phyloP scores from a whole-genome alignment of 2,888 invertebrate genomes.

The Pristionchus entomophagus region DNA sequence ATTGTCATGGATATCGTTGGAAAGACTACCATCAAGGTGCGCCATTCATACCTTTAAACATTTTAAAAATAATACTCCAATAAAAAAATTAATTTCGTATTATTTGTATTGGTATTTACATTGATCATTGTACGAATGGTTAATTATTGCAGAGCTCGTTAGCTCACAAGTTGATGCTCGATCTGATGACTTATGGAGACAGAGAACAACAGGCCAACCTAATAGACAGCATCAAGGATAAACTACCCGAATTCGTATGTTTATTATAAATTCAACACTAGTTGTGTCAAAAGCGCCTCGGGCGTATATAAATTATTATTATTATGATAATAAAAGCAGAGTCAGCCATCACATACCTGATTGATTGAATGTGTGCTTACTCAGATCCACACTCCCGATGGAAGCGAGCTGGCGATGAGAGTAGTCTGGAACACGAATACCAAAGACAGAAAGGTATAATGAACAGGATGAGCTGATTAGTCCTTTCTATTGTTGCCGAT shows the following conservation, averaged over 20 bases:
- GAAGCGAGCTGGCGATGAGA: slow-evolving; percentile 86
- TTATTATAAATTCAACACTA: too few relatives aligned
- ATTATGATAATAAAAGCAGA: too few relatives aligned
- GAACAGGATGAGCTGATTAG: neutral
- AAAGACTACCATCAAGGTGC: slow-evolving; percentile 47
- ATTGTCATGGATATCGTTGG: slow-evolving; percentile 36
- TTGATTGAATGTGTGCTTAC: neutral
- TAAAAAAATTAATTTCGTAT: neutral
- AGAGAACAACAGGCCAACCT: slow-evolving; percentile 82
- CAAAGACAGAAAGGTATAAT: slow-evolving; percentile 77
- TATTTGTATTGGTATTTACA: too few relatives aligned
- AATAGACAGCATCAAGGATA: slow-evolving; percentile 85
- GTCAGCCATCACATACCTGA: neutral
- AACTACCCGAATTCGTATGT: slow-evolving; percentile 79
- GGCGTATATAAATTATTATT: too few relatives aligned
- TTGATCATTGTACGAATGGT: neutral
- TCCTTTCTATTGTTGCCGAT: neutral
- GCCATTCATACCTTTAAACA: too few relatives aligned
- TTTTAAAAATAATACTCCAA: too few relatives aligned
- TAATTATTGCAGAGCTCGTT: slow-evolving; percentile 79
- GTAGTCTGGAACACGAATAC: slow-evolving; percentile 88
- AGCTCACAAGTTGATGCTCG: slow-evolving; percentile 87
- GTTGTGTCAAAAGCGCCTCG: too few relatives aligned
- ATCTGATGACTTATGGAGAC: slow-evolving; percentile 85
- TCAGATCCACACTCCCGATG: slow-evolving; percentile 80